A percentile compares a stretch with the other conserved stretches of the same genome.
These are phyloP conservation scores for Grallaria varia DNA, from an alignment of 2,113 vertebrate genomes.

Conservation along the genomic window DNA sequence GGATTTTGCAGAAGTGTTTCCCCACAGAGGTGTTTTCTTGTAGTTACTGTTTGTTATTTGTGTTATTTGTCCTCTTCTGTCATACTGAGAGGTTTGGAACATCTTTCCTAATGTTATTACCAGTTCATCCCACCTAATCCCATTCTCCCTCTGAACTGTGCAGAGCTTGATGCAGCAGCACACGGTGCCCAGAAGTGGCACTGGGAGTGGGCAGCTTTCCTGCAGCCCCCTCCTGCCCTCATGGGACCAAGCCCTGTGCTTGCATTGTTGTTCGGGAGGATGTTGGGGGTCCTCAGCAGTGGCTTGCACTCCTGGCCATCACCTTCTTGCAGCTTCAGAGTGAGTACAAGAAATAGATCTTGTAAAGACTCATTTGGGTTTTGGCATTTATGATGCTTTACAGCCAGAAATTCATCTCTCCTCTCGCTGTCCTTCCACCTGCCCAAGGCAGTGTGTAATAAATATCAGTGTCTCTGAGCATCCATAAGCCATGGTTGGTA, in stretches of 20 bases:
- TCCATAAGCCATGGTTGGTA: neutral
- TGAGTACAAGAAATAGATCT: rapidly evolving
- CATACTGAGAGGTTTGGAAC: neutral
- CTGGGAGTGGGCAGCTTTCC: neutral
- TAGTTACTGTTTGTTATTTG: neutral
- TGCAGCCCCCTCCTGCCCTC: neutral
- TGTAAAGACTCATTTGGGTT: neutral
- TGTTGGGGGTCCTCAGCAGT: neutral
- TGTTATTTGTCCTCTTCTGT: neutral
- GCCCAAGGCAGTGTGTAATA: neutral
- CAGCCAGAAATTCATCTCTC: neutral
- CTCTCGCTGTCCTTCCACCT: neutral
- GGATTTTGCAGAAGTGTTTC: neutral
- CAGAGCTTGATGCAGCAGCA: neutral
- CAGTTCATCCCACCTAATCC: neutral
- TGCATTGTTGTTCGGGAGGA: neutral
- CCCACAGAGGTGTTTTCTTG: neutral
- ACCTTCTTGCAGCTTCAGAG: neutral
- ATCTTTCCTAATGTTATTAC: neutral
- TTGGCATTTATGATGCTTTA: neutral
- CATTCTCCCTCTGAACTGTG: rapidly evolving
- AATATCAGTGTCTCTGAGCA: neutral
- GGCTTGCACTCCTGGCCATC: no score
- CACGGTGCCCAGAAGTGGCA: neutral
- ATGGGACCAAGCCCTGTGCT: neutral